These are phyloP conservation scores for Aptenodytes forsteri DNA, from an alignment of 2,113 vertebrate species.

Conservation along the genomic window DNA sequence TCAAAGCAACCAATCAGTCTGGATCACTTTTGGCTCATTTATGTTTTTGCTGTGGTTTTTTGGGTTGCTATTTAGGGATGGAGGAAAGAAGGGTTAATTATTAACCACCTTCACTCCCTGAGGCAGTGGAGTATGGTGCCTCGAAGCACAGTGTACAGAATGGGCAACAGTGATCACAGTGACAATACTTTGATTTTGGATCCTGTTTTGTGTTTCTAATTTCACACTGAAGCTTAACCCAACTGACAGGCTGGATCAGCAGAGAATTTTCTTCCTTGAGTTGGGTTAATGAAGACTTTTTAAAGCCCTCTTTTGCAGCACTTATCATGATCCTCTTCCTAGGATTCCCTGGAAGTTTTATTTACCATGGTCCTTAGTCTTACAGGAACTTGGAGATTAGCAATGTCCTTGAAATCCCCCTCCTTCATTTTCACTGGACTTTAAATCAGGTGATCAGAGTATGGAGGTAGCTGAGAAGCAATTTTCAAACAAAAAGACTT, in stretches of 20 bases:
- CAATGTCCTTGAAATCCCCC: background rate
- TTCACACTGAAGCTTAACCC: background rate
- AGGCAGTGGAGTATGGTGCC: accelerated
- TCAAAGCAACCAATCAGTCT: background rate
- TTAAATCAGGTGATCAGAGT: background rate
- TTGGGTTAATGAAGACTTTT: background rate
- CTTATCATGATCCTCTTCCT: background rate
- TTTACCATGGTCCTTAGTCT: background rate
- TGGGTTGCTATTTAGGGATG: background rate
- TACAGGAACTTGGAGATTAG: background rate
- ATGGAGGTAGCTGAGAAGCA: background rate
- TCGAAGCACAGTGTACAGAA: background rate
- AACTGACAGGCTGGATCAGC: background rate
- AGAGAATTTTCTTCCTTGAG: background rate
- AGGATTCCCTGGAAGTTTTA: background rate
- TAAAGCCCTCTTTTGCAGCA: background rate
- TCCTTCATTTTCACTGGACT: background rate
- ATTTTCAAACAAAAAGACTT: background rate
- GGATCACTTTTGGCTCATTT: background rate
- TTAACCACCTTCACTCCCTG: background rate
- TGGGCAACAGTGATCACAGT: background rate
- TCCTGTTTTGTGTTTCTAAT: background rate
- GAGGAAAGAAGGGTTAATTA: background rate
- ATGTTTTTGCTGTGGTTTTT: background rate
- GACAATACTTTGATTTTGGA: background rate